Evolutionary conservation across 2,888 invertebrate species (phyloP).

Genomic region (Neelides folsomi): DNA sequence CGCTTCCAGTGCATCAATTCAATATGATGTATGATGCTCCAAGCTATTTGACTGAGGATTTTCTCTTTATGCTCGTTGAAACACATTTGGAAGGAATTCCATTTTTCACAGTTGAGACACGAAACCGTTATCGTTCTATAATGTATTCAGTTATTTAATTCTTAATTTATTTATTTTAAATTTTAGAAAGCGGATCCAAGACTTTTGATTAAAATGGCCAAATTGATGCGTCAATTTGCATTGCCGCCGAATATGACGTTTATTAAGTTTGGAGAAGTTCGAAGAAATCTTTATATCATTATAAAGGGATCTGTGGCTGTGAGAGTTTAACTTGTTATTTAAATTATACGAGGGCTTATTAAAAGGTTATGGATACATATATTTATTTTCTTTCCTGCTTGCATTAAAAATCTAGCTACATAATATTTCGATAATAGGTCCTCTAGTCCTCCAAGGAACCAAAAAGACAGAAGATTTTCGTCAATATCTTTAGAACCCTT

Average conservation of each 20-base stretch:
- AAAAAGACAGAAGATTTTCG: too few relatives aligned
- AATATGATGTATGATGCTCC: slow-evolving; percentile 29
- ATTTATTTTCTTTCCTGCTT: too few relatives aligned
- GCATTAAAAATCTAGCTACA: too few relatives aligned
- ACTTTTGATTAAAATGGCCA: slow-evolving; percentile 19
- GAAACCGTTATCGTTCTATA: neutral
- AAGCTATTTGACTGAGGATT: slow-evolving; percentile 23
- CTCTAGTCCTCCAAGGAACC: too few relatives aligned
- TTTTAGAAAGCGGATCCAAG: slow-evolving; percentile 21
- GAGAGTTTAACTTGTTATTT: too few relatives aligned
- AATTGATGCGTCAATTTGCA: slow-evolving; percentile 18
- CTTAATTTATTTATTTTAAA: too few relatives aligned
- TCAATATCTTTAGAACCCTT: too few relatives aligned
- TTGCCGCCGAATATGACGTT: slow-evolving; percentile 24
- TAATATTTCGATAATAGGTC: too few relatives aligned
- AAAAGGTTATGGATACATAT: too few relatives aligned
- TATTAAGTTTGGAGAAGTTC: slow-evolving; percentile 24
- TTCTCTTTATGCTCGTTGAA: slow-evolving; percentile 18
- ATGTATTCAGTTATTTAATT: neutral
- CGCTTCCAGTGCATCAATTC: slow-evolving; percentile 1
- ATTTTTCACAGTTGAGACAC: slow-evolving; percentile 18
- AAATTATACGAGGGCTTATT: too few relatives aligned
- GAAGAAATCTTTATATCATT: slow-evolving; percentile 25
- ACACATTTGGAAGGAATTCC: slow-evolving; percentile 27
- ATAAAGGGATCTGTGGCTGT: slow-evolving; percentile 25